Base-by-base conservation (phyloP, 2,888 invertebrate species). In the Psylliodes chrysocephalus region DNA sequence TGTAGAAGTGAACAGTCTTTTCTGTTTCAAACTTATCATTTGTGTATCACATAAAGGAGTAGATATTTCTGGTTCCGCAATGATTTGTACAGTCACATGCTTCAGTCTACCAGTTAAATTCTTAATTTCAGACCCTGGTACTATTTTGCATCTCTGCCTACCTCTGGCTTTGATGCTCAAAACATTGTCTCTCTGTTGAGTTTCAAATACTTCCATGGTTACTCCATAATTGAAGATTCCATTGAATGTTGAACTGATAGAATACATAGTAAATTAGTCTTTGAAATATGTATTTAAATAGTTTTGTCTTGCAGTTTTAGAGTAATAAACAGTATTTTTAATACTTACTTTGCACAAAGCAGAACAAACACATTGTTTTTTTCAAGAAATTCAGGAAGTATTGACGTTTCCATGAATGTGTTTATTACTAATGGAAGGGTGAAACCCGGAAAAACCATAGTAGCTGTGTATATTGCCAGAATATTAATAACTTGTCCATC, bases 361-460 rank as follows among this genome's bases (percentile, higher is more conserved):
- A 90, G 84, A 2, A 90, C 91, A 79, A 91, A 90, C 1, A 89
- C 89, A 64, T 86, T 84, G 69, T 89, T 86, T 33, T 84, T 84
- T 38, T 84, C 79, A 25, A 90, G 85, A 65, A 87, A 86, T 18
- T 84, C 81, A 54, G 85, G 82, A 65, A 91, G 82, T 83, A 90
- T 86, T 35, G 86, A 83, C 10, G 88, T 85, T 46, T 86, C 85
- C 19, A 83, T 79, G 28, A 85, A 81, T 61, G 86, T 77, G 60
- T 83, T 84, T 65, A 82, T 74, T 40, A 90, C 88, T 67, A 94
- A 85, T 0, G 94, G 94, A 18, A 94, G 81, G 0, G 90, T 91
- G 81, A 93, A 93, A 1, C 93, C 93, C 5, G 94, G 94, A 69
- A 93, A 89, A 12, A 93, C 86, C 52, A 92, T 82, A 47, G 88